Evolutionary conservation across 2,113 vertebrate genomes (phyloP).

Genomic region (Forbesichthys papilliferus): DNA sequence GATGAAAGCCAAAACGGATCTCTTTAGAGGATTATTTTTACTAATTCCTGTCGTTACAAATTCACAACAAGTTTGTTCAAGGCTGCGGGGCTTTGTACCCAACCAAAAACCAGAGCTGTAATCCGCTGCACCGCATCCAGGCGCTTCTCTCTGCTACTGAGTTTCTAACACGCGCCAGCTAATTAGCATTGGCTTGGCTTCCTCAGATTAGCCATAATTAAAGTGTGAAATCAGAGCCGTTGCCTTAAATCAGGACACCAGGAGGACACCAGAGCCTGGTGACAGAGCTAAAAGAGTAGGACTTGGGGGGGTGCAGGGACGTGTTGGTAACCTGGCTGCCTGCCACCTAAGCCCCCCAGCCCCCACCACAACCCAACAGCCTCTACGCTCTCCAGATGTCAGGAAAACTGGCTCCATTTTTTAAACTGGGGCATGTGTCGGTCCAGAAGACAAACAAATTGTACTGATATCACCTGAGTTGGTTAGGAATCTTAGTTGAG

Average conservation of each 20-base stretch:
- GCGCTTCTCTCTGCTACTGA: conserved; percentile 21
- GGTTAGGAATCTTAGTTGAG: too few species aligned
- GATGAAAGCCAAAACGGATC: not conserved
- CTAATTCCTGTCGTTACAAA: conserved; percentile 7
- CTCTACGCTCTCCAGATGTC: too few species aligned
- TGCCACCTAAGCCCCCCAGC: conserved; percentile 35
- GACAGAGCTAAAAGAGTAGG: conserved; percentile 24
- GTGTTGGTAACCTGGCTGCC: conserved; percentile 34
- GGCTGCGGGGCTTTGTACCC: conserved; percentile 17
- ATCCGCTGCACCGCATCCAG: conserved; percentile 51
- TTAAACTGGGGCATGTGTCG: too few species aligned
- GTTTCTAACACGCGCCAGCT: conserved; percentile 57
- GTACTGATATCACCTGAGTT: too few species aligned
- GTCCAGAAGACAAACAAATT: too few species aligned
- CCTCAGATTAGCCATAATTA: conserved; percentile 91
- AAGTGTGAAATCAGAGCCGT: conserved; percentile 92
- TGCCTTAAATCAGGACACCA: conserved; percentile 81
- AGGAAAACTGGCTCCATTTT: too few species aligned
- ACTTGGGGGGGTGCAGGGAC: not conserved
- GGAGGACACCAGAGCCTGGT: conserved; percentile 56
- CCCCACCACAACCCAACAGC: too few species aligned
- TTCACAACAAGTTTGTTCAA: not conserved
- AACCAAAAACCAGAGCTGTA: conserved; percentile 36
- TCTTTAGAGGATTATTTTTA: not conserved
- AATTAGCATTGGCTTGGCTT: conserved; percentile 84